Evolutionary conservation across 2,797 vertebrate species (phyloP), one percentile per base, ranked within the genome.

Genomic region (Myotis findleyi): DNA sequence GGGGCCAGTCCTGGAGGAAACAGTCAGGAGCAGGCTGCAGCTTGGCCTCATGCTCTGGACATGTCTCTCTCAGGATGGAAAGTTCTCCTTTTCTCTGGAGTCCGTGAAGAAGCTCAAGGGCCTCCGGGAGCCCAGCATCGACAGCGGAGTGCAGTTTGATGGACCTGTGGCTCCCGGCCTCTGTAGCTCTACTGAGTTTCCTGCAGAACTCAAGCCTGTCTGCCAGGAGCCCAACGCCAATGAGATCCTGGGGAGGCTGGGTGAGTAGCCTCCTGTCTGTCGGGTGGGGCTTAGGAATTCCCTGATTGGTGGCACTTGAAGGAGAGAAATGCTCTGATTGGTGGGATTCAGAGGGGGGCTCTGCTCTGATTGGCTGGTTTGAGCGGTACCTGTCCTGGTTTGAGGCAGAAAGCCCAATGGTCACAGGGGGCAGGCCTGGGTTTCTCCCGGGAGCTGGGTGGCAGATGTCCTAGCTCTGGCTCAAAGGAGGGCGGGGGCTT

Each of bases 81-180:
- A 97, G 4, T 94, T 97, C 33, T 95, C 95, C 30, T 97, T 98
- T 84, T 6, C 97, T 30, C 79, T 97, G 96, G 97, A 97, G 33
- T 96, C 97, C 1, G 97, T 98, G 90, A 98, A 98, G 92, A 95
- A 96, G 73, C 96, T 98, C 87, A 97, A 96, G 76, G 77, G 71
- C n/a, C 44, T 98, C 27, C 14, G 0, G 8, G 36, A 71, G 25
- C 25, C 92, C 55, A 25, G 8, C 27, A 5, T 11, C 27, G 6
- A 10, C 27, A 71, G 38, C 44, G 23, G 0, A 72, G 44, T 20
- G 30, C 72, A 49, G n/a, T 7, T 33, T 36, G 20, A 0, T 2
- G 4, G 33, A 16, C 7, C 30, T 0, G 4, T 2, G 13, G 20
- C 6, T 7, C 27, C 51, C 0, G 0, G 0, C 0, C 20, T 21